These are phyloP conservation scores for Pseudococcus viburni DNA, from an alignment of 2,888 invertebrate species.

Conservation along the genomic window DNA sequence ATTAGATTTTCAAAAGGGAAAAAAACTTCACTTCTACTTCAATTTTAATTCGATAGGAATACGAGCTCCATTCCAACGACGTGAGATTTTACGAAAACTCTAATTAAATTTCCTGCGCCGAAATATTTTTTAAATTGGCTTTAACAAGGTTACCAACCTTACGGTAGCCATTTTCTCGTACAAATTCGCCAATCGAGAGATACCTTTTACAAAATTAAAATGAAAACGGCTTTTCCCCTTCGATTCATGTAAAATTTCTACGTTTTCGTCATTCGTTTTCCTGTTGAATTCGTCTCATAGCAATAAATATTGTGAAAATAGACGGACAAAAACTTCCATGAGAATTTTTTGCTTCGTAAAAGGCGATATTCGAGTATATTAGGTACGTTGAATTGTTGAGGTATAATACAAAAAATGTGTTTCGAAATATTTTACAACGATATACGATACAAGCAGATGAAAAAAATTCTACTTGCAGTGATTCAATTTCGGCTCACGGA, in stretches of 20 bases:
- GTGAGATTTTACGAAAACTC: neutral
- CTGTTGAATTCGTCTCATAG: neutral
- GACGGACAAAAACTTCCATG: neutral
- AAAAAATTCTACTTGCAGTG: neutral
- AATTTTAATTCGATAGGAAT: neutral
- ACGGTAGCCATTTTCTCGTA: neutral
- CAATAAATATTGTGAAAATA: neutral
- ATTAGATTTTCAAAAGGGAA: neutral
- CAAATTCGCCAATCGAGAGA: neutral
- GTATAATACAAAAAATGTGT: neutral
- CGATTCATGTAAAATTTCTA: neutral
- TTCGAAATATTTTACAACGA: neutral
- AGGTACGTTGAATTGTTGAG: no score
- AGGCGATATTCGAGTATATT: neutral
- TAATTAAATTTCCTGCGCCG: neutral
- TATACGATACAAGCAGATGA: neutral
- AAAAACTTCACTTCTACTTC: neutral
- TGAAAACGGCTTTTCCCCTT: neutral
- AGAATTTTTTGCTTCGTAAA: neutral
- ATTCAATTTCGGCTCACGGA: neutral
- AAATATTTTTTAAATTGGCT: neutral
- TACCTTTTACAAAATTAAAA: neutral
- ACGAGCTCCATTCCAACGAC: neutral
- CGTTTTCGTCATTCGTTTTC: neutral
- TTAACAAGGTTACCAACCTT: neutral